Evolutionary conservation across 2,113 vertebrate species (phyloP).

Genomic region (Nyctibius bracteatus): DNA sequence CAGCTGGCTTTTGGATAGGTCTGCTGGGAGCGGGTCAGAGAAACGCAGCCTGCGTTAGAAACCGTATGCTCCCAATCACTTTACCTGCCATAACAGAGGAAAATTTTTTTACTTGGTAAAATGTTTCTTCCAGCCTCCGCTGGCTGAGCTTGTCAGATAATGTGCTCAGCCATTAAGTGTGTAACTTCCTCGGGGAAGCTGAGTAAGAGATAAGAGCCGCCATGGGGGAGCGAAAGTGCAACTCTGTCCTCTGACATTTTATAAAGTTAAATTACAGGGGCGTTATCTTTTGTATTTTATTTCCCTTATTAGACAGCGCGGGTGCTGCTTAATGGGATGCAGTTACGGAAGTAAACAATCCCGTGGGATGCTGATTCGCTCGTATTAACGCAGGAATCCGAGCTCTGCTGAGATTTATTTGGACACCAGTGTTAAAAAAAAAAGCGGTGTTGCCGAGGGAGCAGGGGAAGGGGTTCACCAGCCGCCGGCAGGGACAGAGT

Average conservation of each 20-base stretch:
- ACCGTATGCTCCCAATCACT: background rate
- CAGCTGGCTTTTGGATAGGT: background rate
- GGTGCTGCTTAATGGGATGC: background rate
- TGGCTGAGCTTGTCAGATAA: background rate
- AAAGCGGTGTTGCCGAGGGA: background rate
- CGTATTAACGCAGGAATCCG: background rate
- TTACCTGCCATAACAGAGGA: background rate
- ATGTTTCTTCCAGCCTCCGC: background rate
- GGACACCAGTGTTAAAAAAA: background rate
- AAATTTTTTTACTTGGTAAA: background rate
- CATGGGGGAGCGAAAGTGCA: background rate
- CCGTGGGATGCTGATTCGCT: background rate
- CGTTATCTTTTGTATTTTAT: background rate
- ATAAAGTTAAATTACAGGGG: slow-evolving; percentile 22
- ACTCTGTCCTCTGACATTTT: background rate
- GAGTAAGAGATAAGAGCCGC: background rate
- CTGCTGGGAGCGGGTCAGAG: background rate
- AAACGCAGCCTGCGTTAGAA: background rate
- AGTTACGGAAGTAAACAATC: background rate
- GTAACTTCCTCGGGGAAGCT: background rate
- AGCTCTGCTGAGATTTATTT: background rate
- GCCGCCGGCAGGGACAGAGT: background rate
- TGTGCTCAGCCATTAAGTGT: background rate
- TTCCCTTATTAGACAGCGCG: background rate
- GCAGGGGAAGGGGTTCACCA: background rate